Percentiles rank a stretch among this genome's conserved stretches.
These are phyloP conservation scores for Drosophila recens DNA, from an alignment of 2,888 invertebrate genomes.

Conservation along the genomic window DNA sequence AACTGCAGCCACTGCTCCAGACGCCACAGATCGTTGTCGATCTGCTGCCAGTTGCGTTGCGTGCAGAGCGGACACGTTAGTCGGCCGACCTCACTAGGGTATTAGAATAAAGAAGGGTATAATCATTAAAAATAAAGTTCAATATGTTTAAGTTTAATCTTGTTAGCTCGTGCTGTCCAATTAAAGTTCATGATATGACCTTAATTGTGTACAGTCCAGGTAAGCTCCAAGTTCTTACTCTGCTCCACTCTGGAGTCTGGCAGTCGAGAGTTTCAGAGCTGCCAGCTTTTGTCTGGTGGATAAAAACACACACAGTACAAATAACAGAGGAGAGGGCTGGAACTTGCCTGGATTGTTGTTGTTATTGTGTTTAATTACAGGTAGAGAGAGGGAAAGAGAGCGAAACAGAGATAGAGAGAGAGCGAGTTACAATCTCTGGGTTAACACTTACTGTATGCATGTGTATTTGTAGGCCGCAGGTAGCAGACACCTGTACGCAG, in stretches of 20 bases:
- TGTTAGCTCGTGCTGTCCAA: conserved; percentile 29
- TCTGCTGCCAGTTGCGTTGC: conserved; percentile 94
- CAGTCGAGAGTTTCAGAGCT: conserved; percentile 15
- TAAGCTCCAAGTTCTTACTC: conserved; percentile 50
- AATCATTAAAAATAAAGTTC: conserved; percentile 1
- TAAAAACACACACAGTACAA: conserved; percentile 44
- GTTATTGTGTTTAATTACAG: conserved; percentile 11
- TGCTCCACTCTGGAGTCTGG: conserved; percentile 72
- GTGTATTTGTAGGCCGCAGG: conserved; percentile 88
- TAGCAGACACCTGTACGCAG: conserved; percentile 86
- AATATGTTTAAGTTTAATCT: background rate
- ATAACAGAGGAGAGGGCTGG: conserved; percentile 28
- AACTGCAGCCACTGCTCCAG: conserved; percentile 96
- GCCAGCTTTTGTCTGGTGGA: conserved; percentile 77
- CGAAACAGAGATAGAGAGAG: conserved; percentile 6
- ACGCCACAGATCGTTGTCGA: conserved; percentile 96
- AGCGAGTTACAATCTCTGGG: background rate
- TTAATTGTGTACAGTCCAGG: conserved; percentile 16
- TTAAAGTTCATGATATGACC: background rate
- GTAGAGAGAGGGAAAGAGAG: conserved; percentile 8
- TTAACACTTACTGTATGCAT: conserved; percentile 89
- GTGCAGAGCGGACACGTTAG: conserved; percentile 95
- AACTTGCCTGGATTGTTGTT: conserved; percentile 29
- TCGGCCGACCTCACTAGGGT: conserved; percentile 89
- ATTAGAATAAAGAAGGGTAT: background rate